Conservation (phyloP, 2,113 vertebrate genomes). For the Protobothrops flavoviridis region DNA sequence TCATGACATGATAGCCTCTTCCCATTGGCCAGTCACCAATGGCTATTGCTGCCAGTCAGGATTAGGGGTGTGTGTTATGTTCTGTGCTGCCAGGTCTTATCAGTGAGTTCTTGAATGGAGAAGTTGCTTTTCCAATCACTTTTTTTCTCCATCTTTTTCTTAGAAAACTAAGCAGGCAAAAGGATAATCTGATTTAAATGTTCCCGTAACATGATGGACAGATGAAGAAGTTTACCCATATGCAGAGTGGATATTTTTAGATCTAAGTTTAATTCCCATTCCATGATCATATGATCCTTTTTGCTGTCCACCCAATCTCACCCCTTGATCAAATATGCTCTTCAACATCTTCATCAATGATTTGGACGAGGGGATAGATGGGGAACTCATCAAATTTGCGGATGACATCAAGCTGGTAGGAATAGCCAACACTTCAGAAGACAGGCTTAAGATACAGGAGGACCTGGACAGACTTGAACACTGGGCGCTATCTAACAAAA, state of each 20-base stretch:
- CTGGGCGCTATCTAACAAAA: too few species aligned
- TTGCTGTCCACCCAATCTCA: background rate
- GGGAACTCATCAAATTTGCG: too few species aligned
- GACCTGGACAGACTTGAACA: too few species aligned
- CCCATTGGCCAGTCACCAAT: background rate
- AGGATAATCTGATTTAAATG: background rate
- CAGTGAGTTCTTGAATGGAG: background rate
- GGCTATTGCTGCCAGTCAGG: background rate
- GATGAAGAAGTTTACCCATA: background rate
- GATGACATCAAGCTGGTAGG: too few species aligned
- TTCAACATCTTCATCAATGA: too few species aligned
- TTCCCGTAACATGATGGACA: background rate
- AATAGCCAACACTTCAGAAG: too few species aligned
- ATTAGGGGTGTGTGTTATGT: background rate
- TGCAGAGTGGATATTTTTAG: background rate
- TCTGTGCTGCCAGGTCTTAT: background rate
- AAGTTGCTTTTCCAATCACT: background rate
- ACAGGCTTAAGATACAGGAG: too few species aligned
- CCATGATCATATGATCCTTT: background rate
- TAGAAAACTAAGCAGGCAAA: background rate
- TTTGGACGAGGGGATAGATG: too few species aligned
- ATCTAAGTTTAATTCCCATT: background rate
- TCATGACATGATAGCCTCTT: background rate
- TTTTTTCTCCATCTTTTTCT: background rate
- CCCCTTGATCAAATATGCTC: background rate